Conservation (phyloP, 2,113 vertebrate genomes). For the Ibidorhyncha struthersii region DNA sequence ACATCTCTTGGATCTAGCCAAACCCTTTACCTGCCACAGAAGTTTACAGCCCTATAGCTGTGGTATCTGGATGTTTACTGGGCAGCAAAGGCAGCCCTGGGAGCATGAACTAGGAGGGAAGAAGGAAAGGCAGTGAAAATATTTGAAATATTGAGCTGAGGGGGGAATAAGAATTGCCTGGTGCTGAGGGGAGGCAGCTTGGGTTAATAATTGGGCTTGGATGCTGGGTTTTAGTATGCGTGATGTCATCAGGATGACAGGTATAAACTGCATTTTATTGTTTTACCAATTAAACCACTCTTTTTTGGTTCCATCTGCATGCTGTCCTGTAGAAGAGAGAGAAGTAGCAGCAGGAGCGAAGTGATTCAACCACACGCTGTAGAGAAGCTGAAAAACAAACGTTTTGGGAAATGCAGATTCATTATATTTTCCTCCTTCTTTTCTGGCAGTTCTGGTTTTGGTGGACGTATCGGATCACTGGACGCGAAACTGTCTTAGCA, state of each 20-base stretch:
- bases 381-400: neutral
- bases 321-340: neutral
- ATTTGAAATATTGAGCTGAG: neutral
- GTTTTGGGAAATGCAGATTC: neutral
- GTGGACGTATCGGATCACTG: slow-evolving; percentile 91
- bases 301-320: neutral
- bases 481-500: slow-evolving; percentile 79
- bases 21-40: neutral
- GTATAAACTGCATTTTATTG: neutral
- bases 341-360: neutral
- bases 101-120: accelerated
- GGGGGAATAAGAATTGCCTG: neutral
- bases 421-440: neutral
- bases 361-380: neutral
- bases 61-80: neutral
- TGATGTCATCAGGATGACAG: neutral
- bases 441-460: slow-evolving; percentile 84
- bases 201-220: neutral
- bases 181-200: neutral
- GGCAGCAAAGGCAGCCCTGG: neutral
- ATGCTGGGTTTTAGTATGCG: neutral
- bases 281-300: neutral
- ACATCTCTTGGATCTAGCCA: neutral
- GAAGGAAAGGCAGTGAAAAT: neutral
- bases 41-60: neutral